Evolutionary conservation across 2,797 vertebrate species (phyloP).

Genomic region (Cephalopachus bancanus): DNA sequence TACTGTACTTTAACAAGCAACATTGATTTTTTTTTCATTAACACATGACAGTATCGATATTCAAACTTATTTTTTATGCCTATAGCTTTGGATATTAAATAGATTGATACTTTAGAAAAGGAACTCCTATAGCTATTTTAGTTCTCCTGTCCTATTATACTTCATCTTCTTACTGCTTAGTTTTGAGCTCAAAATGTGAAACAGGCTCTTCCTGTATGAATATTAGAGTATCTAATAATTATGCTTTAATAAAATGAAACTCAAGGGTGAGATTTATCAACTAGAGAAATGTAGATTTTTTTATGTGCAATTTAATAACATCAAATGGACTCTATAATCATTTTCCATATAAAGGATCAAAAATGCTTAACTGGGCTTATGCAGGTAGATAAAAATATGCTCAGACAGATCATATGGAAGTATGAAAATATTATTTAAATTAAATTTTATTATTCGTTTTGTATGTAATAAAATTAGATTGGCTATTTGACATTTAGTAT

Average conservation of each 20-base stretch:
- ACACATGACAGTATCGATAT: slow-evolving; percentile 34
- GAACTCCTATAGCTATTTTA: slow-evolving; percentile 70
- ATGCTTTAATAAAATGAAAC: slow-evolving; percentile 80
- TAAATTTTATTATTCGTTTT: slow-evolving; percentile 62
- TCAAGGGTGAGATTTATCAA: slow-evolving; percentile 78
- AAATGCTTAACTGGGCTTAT: slow-evolving; percentile 61
- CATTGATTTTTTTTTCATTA: not conserved
- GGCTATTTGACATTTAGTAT: slow-evolving; percentile 14
- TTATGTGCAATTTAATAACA: slow-evolving; percentile 67
- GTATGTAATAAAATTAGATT: slow-evolving; percentile 57
- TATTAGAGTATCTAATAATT: slow-evolving; percentile 79
- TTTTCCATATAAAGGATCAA: slow-evolving; percentile 72
- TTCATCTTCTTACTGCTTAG: slow-evolving; percentile 78
- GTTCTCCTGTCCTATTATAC: slow-evolving; percentile 62
- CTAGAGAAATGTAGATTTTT: slow-evolving; percentile 69
- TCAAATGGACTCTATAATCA: slow-evolving; percentile 78
- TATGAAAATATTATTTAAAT: slow-evolving; percentile 60
- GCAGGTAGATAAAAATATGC: slow-evolving; percentile 69
- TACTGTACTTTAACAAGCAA: not conserved
- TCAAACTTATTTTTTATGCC: slow-evolving; percentile 50
- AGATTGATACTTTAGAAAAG: slow-evolving; percentile 57
- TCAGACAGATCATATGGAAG: slow-evolving; percentile 59
- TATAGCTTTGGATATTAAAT: slow-evolving; percentile 46
- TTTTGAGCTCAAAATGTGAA: slow-evolving; percentile 76
- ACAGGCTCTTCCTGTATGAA: slow-evolving; percentile 67